Conservation (phyloP, 2,888 invertebrate species). For the Drosophila kuntzei region DNA sequence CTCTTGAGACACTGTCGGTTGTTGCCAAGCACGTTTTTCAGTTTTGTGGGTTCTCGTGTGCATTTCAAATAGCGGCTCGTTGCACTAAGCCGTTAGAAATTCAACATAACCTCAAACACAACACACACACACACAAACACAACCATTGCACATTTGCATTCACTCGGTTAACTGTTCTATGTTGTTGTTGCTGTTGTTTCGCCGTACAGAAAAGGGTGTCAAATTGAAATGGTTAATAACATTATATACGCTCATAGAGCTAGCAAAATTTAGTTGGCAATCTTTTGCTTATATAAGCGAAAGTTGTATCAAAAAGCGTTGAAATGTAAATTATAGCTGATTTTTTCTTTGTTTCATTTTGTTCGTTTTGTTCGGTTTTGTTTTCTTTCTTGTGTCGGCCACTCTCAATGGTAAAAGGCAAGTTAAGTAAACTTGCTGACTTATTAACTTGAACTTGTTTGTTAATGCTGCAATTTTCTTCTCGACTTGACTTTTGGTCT, state of each 20-base stretch:
- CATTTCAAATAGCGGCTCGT: constrained; percentile 70
- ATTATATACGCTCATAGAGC: constrained; percentile 69
- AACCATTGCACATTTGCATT: constrained; percentile 52
- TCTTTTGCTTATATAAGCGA: constrained; percentile 79
- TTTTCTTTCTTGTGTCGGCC: constrained; percentile 37
- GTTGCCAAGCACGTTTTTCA: constrained; percentile 81
- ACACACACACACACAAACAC: constrained; percentile 14
- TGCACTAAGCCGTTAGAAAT: constrained; percentile 77
- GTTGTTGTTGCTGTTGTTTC: constrained; percentile 9
- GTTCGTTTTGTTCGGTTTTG: background rate
- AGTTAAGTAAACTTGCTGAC: constrained; percentile 69
- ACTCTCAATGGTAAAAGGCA: constrained; percentile 44
- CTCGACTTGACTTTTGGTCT: constrained; percentile 61
- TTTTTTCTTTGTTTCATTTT: constrained; percentile 6
- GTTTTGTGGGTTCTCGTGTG: constrained; percentile 71
- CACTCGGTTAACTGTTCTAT: constrained; percentile 41
- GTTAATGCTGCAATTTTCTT: constrained; percentile 76
- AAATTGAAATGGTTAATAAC: constrained; percentile 69
- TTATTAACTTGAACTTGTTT: constrained; percentile 74
- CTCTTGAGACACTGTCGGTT: constrained; percentile 57
- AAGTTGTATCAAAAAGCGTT: constrained; percentile 65
- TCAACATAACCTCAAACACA: constrained; percentile 63
- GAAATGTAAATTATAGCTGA: constrained; percentile 37
- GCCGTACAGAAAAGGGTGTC: constrained; percentile 54
- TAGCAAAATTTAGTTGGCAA: constrained; percentile 50